Evolutionary conservation across 2,113 vertebrate species (phyloP), one percentile per base, ranked within the genome.

Genomic region (Callorhinus ursinus): DNA sequence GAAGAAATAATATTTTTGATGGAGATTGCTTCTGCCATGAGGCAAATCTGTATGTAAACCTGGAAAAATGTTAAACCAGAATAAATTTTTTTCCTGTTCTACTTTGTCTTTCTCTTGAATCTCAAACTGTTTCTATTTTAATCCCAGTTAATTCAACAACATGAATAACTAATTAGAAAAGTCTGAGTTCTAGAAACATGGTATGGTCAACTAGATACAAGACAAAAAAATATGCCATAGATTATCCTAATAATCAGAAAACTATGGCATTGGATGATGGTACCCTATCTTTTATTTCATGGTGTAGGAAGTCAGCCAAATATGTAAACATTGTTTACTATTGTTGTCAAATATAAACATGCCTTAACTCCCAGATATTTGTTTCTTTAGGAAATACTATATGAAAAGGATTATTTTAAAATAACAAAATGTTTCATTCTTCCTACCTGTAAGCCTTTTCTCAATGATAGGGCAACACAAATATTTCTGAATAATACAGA

Each of bases 381-480:
- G 28, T 53, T 76, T 91, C 8, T 83, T 90, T 92, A 59, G 67
- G 28, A 82, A 88, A 88, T 94, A 86, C 36, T 85, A 83, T 82
- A 39, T 39, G 19, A 46, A 39, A 76, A 87, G n/a, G 33, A 82
- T 26, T n/a, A 46, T 94, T 80, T 94, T 69, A 85, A 89, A 61
- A 81, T 85, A 82, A 63, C n/a, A 74, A 39, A 76, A 81, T 67
- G 21, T 5, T 28, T 22, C 22, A 57, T 80, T 80, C 49, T 67
- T 93, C 31, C 24, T 93, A 51, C 24, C 51, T 61, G 18, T 88
- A 63, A 71, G 7, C 84, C 63, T 91, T 72, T 95, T 63, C 42
- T 87, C 14, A 93, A 22, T 69, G 39, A 10, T 61, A 83, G 11
- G 24, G 22, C 4, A 18, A 46, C 11, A 57, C 19, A 46, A 36